Base-by-base conservation (phyloP, 2,113 vertebrate genomes). In the Epinephelus moara region DNA sequence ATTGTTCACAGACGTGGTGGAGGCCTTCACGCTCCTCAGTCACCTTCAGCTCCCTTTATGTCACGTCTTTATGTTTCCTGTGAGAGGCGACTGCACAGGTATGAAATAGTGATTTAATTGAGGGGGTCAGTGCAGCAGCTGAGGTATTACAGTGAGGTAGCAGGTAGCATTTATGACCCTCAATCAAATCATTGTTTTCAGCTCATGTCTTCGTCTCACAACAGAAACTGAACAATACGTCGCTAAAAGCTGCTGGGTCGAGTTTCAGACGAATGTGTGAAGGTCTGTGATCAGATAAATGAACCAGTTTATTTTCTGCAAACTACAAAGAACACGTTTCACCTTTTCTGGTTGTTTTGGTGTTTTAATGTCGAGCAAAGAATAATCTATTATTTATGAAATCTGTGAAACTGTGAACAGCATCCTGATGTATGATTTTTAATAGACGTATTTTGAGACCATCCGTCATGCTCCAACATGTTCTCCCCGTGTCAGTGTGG, bases 101-200 rank as follows among this genome's bases (percentile, higher is more conserved):
- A 49, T 42, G 45, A 87, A 75, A 71, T 13, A 33, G n/a, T 27
- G 53, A 53, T 70, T 85, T 47, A 76, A 82, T 85, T 14, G 53
- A 72, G 30, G 61, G 40, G 49, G 66, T 85, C n/a, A 23, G 18
- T 33, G 61, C 74, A 13, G 77, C 70, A 21, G 61, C 52, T 6
- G 17, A 19, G 59, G 37, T 49, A 57, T 73, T 42, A 74, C 42
- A 60, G 53, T 2, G 47, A 47, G 63, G 33, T 55, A 56, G 23
- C 45, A 40, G 59, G 62, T 14, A 4, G 12, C 74, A 23, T 81
- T 84, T 75, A 71, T 8, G 6, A 78, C 56, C 55, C 66, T 84
- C 60, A 62, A 53, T 77, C 84, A 80, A 40, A 78, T 60, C 33
- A 50, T 60, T 67, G 55, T 70, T 66, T 77, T 82, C 33, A 3